Evolutionary conservation across 2,113 vertebrate genomes (phyloP).

Genomic region (Benitochromis conjunctus): DNA sequence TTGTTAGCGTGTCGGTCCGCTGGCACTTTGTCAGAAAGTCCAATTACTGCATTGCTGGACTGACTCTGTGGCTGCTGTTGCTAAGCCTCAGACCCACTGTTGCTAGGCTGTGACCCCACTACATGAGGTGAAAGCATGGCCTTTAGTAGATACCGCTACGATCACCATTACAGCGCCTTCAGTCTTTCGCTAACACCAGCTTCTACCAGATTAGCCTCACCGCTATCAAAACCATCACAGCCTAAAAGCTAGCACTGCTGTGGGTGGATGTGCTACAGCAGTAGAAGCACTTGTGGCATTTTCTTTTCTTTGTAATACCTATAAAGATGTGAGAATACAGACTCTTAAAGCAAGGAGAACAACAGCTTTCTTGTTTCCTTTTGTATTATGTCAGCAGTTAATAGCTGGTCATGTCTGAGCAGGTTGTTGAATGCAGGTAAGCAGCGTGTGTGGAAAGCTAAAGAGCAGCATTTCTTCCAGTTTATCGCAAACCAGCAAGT

Average conservation of each 20-base stretch:
- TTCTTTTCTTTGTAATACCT: background rate
- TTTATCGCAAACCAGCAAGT: background rate
- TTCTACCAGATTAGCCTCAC: background rate
- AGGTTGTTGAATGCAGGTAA: background rate
- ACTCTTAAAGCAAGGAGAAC: background rate
- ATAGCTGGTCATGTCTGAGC: background rate
- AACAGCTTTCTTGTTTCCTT: background rate
- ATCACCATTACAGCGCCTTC: background rate
- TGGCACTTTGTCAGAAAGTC: conserved; percentile 1
- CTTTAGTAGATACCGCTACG: background rate
- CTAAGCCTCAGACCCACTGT: conserved; percentile 39
- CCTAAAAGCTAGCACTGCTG: background rate
- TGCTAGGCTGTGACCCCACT: conserved; percentile 51
- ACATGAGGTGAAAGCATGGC: background rate
- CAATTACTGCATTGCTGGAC: conserved; percentile 37
- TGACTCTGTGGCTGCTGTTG: conserved; percentile 41
- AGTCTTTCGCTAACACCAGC: background rate
- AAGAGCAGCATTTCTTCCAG: background rate
- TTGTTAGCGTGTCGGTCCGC: background rate
- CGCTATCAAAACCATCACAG: background rate
- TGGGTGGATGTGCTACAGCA: background rate
- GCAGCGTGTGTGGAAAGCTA: background rate
- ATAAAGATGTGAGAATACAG: background rate
- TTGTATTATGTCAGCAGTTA: background rate
- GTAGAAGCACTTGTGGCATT: background rate